Evolutionary conservation across 2,888 invertebrate species (phyloP).

Genomic region (Melanostoma mellinum): DNA sequence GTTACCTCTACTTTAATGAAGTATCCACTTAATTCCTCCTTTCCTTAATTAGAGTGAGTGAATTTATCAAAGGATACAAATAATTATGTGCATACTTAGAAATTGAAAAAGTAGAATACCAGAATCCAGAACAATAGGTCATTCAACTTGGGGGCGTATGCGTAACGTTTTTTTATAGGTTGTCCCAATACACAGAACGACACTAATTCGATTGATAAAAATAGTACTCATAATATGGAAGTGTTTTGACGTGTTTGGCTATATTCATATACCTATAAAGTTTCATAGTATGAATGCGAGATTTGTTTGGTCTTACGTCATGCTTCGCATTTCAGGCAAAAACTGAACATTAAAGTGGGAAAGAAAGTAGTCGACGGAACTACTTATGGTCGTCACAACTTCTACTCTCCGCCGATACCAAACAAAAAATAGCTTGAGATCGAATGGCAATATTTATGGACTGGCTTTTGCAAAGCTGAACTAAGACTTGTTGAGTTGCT

Average conservation of each 20-base stretch:
- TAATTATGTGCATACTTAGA: slow-evolving; percentile 10
- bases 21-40: slow-evolving; percentile 30
- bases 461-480: slow-evolving; percentile 17
- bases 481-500: slow-evolving; percentile 18
- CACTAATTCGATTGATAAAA: background rate
- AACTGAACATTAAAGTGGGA: slow-evolving; percentile 19
- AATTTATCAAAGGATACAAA: slow-evolving; percentile 31
- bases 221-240: too few relatives aligned
- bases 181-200: background rate
- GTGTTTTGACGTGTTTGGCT: background rate
- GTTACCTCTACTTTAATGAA: slow-evolving; percentile 16
- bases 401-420: slow-evolving; percentile 30
- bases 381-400: slow-evolving; percentile 32
- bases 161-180: slow-evolving; percentile 49
- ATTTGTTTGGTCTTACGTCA: slow-evolving; percentile 48
- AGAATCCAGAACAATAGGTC: slow-evolving; percentile 25
- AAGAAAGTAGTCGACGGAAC: slow-evolving; percentile 48
- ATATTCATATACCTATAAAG: background rate
- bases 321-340: slow-evolving; percentile 11
- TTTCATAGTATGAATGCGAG: background rate
- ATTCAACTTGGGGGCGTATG: slow-evolving; percentile 60
- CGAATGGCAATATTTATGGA: slow-evolving; percentile 26
- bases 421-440: slow-evolving; percentile 13
- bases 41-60: slow-evolving; percentile 20
- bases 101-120: slow-evolving; percentile 20